Evolutionary conservation across 2,113 vertebrate species (phyloP).

Genomic region (Phycodurus eques): DNA sequence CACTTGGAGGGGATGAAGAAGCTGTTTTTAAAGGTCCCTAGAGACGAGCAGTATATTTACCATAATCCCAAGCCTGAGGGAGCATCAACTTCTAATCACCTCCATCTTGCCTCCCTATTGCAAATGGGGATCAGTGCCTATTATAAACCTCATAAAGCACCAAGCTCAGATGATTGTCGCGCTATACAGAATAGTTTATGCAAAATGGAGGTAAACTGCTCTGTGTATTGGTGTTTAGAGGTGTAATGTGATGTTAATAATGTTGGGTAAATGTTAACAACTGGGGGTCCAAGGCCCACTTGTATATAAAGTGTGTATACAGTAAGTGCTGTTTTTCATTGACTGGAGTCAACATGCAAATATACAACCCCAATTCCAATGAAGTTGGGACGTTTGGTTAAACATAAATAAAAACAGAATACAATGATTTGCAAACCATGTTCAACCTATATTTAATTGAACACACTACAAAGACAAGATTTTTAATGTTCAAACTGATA

Average conservation of each 20-base stretch:
- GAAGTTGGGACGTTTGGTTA: too few relatives aligned
- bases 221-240: slow-evolving; percentile 8
- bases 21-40: slow-evolving; percentile 64
- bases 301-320: neutral
- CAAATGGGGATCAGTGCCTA: slow-evolving; percentile 64
- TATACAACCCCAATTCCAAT: too few relatives aligned
- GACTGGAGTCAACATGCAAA: neutral
- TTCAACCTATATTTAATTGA: too few relatives aligned
- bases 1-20: slow-evolving; percentile 47
- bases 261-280: neutral
- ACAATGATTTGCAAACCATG: too few relatives aligned
- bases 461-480: too few relatives aligned
- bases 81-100: slow-evolving; percentile 69
- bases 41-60: slow-evolving; percentile 61
- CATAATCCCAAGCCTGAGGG: slow-evolving; percentile 69
- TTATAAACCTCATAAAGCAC: slow-evolving; percentile 60
- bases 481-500: too few relatives aligned
- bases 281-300: neutral
- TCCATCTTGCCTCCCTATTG: slow-evolving; percentile 55
- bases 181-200: slow-evolving; percentile 13
- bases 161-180: slow-evolving; percentile 47
- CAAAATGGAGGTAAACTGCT: slow-evolving; percentile 17
- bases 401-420: too few relatives aligned
- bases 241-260: neutral
- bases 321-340: neutral